Conservation (phyloP, 2,113 vertebrate species). For the Monopterus albus region DNA sequence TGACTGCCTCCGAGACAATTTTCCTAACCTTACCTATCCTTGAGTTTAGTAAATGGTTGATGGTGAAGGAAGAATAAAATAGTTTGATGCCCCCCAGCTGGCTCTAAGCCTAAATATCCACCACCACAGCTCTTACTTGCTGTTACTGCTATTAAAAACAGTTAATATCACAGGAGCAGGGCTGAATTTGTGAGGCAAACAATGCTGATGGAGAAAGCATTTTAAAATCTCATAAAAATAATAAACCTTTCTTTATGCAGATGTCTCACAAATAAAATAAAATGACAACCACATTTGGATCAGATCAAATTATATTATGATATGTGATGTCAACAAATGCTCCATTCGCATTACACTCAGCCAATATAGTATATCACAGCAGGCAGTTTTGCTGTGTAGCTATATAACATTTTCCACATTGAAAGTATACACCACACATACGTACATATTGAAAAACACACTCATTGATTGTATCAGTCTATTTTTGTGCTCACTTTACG, state of each 20-base stretch:
- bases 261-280: too few relatives aligned
- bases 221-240: too few relatives aligned
- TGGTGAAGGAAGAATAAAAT: conserved; percentile 22
- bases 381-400: neutral
- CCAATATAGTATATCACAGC: too few relatives aligned
- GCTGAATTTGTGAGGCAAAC: too few relatives aligned
- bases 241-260: too few relatives aligned
- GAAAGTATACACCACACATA: neutral
- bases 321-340: too few relatives aligned
- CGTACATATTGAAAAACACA: too few relatives aligned
- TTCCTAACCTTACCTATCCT: neutral
- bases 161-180: neutral
- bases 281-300: too few relatives aligned
- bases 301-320: too few relatives aligned
- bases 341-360: too few relatives aligned
- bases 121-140: neutral
- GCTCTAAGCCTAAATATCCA: conserved; percentile 17
- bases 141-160: neutral
- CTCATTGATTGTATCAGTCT: neutral
- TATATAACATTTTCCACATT: neutral
- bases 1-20: neutral
- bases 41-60: conserved; percentile 8
- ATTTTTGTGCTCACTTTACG: conserved; percentile 13
- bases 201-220: neutral
- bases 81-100: conserved; percentile 4